Evolutionary conservation across 2,797 vertebrate species (phyloP), one percentile per base, ranked within the genome.

Genomic region (Melanotaenia nigrans): DNA sequence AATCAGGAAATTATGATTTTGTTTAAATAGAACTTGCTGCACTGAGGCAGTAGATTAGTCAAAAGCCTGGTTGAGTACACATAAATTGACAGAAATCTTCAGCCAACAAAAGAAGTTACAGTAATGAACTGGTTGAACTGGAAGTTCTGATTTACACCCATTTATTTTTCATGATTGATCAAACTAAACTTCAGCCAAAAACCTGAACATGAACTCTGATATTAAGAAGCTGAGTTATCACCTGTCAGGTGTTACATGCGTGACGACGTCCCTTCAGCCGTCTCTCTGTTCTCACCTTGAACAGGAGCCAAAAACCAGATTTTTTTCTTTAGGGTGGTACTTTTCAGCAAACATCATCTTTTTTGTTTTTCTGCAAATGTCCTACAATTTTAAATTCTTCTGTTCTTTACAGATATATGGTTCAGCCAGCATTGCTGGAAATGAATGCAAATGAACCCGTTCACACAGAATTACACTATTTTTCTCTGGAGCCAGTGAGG

Each of bases 61-160:
- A 16, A 51, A 63, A 32, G 20, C 20, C 56, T 55, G 4, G 30
- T 36, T 61, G 61, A 69, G 64, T 49, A 60, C 77, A 77, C 38
- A 65, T 10, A 6, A 12, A 20, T 10, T 5, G 2, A 53, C 20
- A 73, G 30, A 35, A 74, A 61, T 38, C 53, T 14, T 35, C 20
- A 25, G 11, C 22, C 24, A 71, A 81, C 78, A 85, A 85, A 79
- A 65, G 25, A n/a, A 1, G 7, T 25, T 1, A 35, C 7, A 32
- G 25, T 59, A 32, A 73, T 20, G n/a, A 0, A 18, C 54, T 74
- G 81, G 78, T 71, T 85, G 75, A 55, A 80, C 73, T 51, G 18
- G 11, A 10, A 47, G n/a, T 25, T 35, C n/a, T 22, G 36, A 30
- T 16, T 35, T 3, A 0, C 9, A 60, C 57, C 11, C 13, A 10